These are phyloP conservation scores for Natrix natrix DNA, from an alignment of 2,797 vertebrate genomes.

Conservation along the genomic window DNA sequence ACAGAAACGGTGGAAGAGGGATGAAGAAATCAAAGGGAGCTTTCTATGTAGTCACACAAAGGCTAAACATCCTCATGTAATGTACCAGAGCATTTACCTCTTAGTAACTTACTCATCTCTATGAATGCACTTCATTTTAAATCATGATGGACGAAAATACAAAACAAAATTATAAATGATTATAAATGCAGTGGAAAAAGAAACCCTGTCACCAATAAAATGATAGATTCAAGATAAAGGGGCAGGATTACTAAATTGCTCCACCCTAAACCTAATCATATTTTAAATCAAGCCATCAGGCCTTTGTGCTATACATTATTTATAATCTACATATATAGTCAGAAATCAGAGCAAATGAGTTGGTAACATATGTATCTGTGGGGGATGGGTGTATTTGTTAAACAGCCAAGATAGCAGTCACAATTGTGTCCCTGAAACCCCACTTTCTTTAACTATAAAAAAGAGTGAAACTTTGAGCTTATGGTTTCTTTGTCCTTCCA, in stretches of 20 bases:
- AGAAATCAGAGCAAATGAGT: not conserved
- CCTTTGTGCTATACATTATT: not conserved
- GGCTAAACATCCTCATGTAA: not conserved
- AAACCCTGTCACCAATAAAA: not conserved
- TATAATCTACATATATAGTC: not conserved
- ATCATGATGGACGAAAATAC: not conserved
- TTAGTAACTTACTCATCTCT: not conserved
- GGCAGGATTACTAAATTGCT: not conserved
- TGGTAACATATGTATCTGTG: not conserved
- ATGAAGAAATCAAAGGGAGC: not conserved
- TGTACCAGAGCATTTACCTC: slow-evolving; percentile 27
- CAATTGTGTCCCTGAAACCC: not conserved
- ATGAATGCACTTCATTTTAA: not conserved
- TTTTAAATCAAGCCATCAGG: not conserved
- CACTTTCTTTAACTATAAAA: not conserved
- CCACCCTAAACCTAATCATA: not conserved
- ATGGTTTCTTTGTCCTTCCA: not conserved
- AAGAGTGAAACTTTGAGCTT: not conserved
- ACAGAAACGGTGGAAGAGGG: not conserved
- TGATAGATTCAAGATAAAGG: not conserved
- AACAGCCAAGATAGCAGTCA: not conserved
- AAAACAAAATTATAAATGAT: not conserved
- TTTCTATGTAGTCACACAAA: not conserved
- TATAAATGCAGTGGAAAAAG: not conserved
- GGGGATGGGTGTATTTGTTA: not conserved